Base-by-base conservation (phyloP, 2,113 vertebrate species). In the Chloropsis cyanopogon region DNA sequence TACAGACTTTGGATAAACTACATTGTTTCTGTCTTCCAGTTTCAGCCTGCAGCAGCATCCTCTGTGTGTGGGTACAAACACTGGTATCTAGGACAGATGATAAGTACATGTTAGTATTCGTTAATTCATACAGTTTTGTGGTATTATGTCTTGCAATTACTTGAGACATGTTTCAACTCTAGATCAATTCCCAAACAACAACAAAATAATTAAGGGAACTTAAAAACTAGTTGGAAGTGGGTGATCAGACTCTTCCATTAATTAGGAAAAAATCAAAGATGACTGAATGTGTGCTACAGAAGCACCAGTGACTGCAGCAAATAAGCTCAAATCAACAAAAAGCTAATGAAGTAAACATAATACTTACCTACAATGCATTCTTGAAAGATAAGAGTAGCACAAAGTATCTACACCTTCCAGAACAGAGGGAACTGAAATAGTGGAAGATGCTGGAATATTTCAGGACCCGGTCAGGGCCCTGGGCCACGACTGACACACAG, bases 221-320 rank as follows among this genome's bases (percentile, higher is more conserved):
- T 95, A 64, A 87, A 89, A 91, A 76, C 44, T 73, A 56, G 49
- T 68, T 88, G 72, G 24, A 93, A 90, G 64, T 90, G 28, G 59
- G 37, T 84, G 77, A 93, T 91, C 69, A 96, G 64, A 82, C 80
- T 88, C 79, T 90, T 80, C 82, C 86, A 82, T 86, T 94, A 92
- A 92, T 95, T 86, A 91, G 63, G 73, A 70, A 72, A 92, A 75
- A 85, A 83, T 81, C 63, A 89, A 66, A 92, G 33, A 83, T 59
- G 59, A 56, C 65, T 56, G n/a, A 77, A 39, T 22, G 6, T 53
- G 59, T 79, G n/a, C 57, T 89, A 37, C 33, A 82, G 54, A 94
- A 92, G 83, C 63, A 91, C 24, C 81, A 94, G 24, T 70, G 60
- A 94, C 47, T 70, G 44, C 46, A 82, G 18, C 56, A 93, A 81